Conservation (phyloP, 2,888 invertebrate species). For the Limnephilus lunatus region DNA sequence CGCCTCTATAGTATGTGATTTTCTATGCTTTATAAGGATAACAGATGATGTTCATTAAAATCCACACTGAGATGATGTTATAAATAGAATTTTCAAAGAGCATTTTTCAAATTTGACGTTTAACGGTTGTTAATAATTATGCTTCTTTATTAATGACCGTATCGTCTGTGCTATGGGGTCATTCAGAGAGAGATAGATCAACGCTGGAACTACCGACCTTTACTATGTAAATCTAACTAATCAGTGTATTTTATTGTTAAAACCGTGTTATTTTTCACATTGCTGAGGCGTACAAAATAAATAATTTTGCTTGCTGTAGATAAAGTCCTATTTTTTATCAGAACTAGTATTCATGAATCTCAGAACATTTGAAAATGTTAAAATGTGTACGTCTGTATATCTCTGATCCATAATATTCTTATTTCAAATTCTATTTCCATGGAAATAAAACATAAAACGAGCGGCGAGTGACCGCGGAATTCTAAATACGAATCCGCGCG, state of each 20-base stretch:
- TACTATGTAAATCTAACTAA: background rate
- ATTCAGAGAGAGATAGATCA: background rate
- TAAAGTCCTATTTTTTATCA: background rate
- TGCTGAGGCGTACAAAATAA: background rate
- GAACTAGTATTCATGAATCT: background rate
- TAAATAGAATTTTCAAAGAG: background rate
- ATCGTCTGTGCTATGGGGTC: background rate
- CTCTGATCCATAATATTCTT: background rate
- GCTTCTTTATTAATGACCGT: background rate
- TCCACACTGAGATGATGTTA: background rate
- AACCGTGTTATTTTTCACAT: too few relatives aligned
- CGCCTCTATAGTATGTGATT: background rate
- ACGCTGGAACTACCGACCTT: background rate
- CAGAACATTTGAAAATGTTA: background rate
- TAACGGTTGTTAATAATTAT: background rate
- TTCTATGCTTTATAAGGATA: conserved; percentile 15
- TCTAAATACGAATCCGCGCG: conserved; percentile 3
- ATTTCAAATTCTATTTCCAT: background rate
- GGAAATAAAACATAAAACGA: conserved; percentile 5
- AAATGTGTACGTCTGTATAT: background rate
- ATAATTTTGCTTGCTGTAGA: background rate
- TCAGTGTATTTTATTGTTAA: too few relatives aligned
- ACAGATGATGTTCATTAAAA: background rate
- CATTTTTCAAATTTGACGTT: background rate
- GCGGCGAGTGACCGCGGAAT: conserved; percentile 7